These are phyloP conservation scores for Sarcoramphus papa DNA, from an alignment of 2,797 vertebrate genomes.

Conservation along the genomic window DNA sequence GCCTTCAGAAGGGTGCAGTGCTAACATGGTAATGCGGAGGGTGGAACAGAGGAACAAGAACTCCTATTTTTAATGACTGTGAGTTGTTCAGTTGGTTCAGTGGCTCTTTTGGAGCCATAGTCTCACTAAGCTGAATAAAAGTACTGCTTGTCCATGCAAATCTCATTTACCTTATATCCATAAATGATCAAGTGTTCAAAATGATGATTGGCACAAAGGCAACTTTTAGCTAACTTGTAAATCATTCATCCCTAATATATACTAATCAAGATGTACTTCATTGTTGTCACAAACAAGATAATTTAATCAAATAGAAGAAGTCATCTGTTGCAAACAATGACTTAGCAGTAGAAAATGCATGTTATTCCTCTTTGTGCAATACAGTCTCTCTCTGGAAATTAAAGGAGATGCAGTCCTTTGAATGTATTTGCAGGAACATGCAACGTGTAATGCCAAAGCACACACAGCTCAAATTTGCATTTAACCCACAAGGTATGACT, in stretches of 20 bases:
- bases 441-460: background rate
- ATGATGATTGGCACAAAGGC: background rate
- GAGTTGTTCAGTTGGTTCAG: background rate
- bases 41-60: background rate
- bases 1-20: background rate
- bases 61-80: background rate
- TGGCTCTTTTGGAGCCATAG: background rate
- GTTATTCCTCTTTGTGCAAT: background rate
- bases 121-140: background rate
- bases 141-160: background rate
- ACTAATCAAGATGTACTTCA: background rate
- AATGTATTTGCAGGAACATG: background rate
- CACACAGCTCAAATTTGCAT: background rate
- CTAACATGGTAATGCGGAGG: background rate
- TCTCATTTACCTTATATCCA: background rate
- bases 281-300: conserved; percentile 15
- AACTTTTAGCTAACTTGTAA: background rate
- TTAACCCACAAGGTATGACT: background rate
- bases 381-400: background rate
- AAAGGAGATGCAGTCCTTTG: background rate
- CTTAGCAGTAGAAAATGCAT: background rate
- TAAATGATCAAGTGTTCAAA: background rate
- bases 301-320: background rate
- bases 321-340: background rate
- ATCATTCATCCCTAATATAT: background rate